These are phyloP conservation scores for Ceyx cyanopectus DNA, from an alignment of 2,113 vertebrate genomes.

Conservation along the genomic window DNA sequence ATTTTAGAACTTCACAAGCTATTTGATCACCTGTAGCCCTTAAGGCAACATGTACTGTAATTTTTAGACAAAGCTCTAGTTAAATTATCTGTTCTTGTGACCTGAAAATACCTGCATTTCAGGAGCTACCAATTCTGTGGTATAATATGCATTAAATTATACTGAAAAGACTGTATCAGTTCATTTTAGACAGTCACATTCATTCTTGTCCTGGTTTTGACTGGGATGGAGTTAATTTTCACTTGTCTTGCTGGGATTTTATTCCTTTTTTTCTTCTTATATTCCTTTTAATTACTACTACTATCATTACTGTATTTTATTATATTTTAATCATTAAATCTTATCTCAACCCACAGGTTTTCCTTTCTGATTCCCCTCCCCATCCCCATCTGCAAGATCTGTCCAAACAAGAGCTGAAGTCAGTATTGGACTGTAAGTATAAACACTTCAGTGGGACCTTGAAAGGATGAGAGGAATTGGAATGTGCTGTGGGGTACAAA, in stretches of 20 bases:
- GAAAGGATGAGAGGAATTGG: neutral
- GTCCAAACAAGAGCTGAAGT: neutral
- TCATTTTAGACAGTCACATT: neutral
- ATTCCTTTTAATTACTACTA: neutral
- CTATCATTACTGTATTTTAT: neutral
- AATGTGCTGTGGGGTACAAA: neutral
- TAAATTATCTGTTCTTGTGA: neutral
- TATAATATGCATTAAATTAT: neutral
- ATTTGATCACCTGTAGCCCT: neutral
- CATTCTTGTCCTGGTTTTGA: neutral
- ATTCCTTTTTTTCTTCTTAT: neutral
- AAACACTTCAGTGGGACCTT: neutral
- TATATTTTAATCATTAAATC: neutral
- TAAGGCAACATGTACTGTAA: neutral
- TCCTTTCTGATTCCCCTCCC: neutral
- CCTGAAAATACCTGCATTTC: neutral
- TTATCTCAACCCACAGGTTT: neutral
- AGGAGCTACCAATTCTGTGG: neutral
- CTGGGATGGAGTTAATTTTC: neutral
- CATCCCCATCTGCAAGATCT: neutral
- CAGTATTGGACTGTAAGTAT: neutral
- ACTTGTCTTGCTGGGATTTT: neutral
- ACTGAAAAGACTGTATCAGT: neutral
- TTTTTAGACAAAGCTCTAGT: neutral
- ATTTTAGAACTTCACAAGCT: neutral